Evolutionary conservation across 2,797 vertebrate species (phyloP), one percentile per base, ranked within the genome.

Genomic region (Sebastes diploproa): DNA sequence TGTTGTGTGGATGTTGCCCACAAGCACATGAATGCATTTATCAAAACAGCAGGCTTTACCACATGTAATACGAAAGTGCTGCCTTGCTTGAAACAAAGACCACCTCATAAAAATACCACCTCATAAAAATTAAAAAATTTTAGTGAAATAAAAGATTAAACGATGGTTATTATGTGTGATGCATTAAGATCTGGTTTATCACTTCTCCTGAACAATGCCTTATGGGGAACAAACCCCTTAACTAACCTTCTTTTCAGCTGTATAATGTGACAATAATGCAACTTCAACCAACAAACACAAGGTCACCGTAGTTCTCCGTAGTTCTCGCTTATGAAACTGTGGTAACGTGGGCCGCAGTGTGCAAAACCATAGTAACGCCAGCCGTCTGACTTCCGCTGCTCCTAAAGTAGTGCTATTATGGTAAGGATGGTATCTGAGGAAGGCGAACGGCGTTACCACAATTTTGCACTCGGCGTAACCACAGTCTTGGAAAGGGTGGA

Each of bases 11-110:
- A 22, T 46, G 29, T 42, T 56, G 13, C 5, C 61, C 29, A 50
- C 23, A 59, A 71, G 20, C 34, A n/a, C 32, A 61, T 72, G 27
- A 72, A 73, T 36, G 30, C 55, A 42, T 20, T 58, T 61, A 34
- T 27, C 7, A 20, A 30, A 62, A 72, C 63, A 67, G 12, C 32
- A 59, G 30, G 20, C 16, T 58, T 50, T 32, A 8, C 50, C 3
- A 16, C 36, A 3, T 68, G 38, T 36, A 63, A 25, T 34, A 64
- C 16, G 18, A 61, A 20, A 38, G 18, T 13, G 59, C 50, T 20
- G 22, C n/a, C 14, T 30, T 1, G 5, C 27, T 16, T 13, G 16
- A 59, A 70, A 77, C 25, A 42, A 56, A 77, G 20, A 38, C 18
- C 18, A 14, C n/a, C 38, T 36, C 38, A 20, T 27, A 50, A 18